phyloP scores from a whole-genome alignment of 2,113 vertebrate genomes.

The Lynx canadensis region DNA sequence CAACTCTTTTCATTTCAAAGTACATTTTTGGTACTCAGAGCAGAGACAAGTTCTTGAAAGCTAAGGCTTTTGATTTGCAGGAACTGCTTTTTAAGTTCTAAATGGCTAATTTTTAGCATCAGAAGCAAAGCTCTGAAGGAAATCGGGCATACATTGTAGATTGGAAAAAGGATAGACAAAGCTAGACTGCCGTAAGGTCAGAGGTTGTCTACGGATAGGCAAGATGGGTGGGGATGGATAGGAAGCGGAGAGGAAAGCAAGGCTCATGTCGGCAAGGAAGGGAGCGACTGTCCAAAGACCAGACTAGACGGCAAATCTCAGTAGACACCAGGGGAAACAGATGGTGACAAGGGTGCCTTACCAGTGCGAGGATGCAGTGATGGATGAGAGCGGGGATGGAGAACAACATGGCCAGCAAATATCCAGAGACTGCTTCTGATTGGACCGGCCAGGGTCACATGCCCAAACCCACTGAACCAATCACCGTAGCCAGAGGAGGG shows the following conservation, averaged over 20 bases:
- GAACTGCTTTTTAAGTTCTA: neutral
- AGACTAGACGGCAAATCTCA: neutral
- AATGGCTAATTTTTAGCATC: neutral
- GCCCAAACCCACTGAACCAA: neutral
- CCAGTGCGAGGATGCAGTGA: neutral
- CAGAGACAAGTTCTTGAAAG: neutral
- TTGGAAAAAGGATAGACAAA: neutral
- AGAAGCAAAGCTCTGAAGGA: neutral
- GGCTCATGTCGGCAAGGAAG: neutral
- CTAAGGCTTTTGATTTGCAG: neutral
- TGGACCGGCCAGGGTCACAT: neutral
- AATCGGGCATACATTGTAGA: too few relatives aligned
- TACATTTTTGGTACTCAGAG: neutral
- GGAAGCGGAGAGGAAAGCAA: neutral
- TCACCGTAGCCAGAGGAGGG: neutral
- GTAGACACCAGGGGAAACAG: neutral
- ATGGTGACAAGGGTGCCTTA: neutral
- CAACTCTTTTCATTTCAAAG: neutral
- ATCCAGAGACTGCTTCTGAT: neutral
- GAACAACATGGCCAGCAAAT: neutral
- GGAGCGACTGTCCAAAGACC: neutral
- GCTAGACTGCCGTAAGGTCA: neutral
- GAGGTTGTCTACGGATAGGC: neutral
- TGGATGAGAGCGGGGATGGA: neutral
- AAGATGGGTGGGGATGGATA: accelerated